Conservation (phyloP, 1,140 invertebrate species). For the Ephestia elutella region DNA sequence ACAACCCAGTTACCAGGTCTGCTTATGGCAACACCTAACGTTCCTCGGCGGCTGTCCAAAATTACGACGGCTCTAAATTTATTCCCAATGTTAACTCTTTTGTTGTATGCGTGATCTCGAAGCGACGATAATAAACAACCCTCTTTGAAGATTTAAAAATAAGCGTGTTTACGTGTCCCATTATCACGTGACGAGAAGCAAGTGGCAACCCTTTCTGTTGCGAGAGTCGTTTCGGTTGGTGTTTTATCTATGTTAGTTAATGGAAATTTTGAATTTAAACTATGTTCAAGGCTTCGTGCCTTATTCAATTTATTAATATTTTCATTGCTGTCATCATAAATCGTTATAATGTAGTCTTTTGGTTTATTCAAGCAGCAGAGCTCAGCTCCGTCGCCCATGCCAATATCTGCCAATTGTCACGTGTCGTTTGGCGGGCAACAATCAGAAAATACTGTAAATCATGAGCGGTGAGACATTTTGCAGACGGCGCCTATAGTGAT, state of each 20-base stretch:
- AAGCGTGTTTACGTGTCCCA: conserved; percentile 33
- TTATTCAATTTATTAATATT: no score
- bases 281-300: no score
- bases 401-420: conserved; percentile 1
- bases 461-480: conserved; percentile 68
- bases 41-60: conserved; percentile 46
- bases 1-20: conserved; percentile 3
- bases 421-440: conserved; percentile 2
- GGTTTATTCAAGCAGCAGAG: no score
- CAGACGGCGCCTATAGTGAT: conserved; percentile 71
- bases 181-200: conserved; percentile 21
- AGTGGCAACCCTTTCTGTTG: conserved; percentile 20
- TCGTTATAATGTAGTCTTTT: no score
- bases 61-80: conserved; percentile 49
- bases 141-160: conserved; percentile 45
- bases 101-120: conserved; percentile 45
- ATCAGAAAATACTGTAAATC: conserved; percentile 34
- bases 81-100: conserved; percentile 56
- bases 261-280: background rate
- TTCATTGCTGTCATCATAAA: no score
- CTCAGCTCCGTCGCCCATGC: background rate
- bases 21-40: conserved; percentile 32
- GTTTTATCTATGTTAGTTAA: conserved; percentile 3
- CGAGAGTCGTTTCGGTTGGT: background rate
- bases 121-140: conserved; percentile 43